These are phyloP conservation scores for Alitta virens DNA, from an alignment of 2,888 invertebrate genomes.

Conservation along the genomic window DNA sequence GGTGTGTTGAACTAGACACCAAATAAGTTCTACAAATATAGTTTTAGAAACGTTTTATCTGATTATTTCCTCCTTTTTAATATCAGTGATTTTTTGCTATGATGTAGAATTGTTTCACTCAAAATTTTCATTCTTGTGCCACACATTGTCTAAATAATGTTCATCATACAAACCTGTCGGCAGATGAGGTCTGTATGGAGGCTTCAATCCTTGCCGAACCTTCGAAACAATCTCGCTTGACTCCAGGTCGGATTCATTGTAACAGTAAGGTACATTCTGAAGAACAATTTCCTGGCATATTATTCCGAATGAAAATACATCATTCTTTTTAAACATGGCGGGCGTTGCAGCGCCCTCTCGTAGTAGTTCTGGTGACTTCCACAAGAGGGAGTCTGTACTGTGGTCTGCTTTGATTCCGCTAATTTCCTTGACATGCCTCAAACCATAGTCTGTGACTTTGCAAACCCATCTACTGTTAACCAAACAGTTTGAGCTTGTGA, in stretches of 20 bases:
- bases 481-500: background rate
- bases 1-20: too few species aligned
- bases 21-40: too few species aligned
- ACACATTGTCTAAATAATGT: too few species aligned
- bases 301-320: background rate
- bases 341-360: background rate
- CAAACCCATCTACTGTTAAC: background rate
- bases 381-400: background rate
- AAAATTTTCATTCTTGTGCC: too few species aligned
- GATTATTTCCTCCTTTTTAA: too few species aligned
- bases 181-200: background rate
- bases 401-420: background rate
- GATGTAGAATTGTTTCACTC: too few species aligned
- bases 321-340: background rate
- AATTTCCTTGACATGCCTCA: background rate
- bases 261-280: background rate
- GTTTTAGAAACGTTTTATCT: too few species aligned
- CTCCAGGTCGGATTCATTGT: background rate
- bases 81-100: too few species aligned
- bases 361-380: background rate
- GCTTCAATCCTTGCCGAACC: background rate
- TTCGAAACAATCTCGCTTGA: background rate
- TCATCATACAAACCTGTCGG: background rate
- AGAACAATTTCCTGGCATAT: background rate
- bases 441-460: background rate